phyloP scores from a whole-genome alignment of 64 coral and sea anemone species.

The Orbicella faveolata region DNA sequence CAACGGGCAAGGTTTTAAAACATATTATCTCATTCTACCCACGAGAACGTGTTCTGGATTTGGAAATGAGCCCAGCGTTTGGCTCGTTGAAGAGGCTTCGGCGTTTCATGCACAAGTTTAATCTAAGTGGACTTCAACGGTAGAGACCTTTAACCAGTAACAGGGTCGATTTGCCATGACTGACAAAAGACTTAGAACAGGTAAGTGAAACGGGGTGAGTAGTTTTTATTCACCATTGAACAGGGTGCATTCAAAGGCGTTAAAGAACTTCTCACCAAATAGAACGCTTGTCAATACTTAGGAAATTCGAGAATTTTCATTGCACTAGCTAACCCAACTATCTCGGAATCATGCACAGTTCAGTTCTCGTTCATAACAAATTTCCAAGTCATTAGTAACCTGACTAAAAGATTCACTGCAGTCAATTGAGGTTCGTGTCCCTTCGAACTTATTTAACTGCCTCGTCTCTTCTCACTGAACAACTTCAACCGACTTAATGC shows the following conservation, averaged over 20 bases:
- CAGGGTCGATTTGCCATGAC: background rate
- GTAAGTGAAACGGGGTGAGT: conserved; percentile 17
- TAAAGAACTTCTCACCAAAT: background rate
- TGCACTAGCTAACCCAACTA: conserved; percentile 1
- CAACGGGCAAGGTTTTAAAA: background rate
- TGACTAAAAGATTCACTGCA: background rate
- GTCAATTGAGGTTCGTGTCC: background rate
- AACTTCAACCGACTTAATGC: background rate
- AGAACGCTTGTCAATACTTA: background rate
- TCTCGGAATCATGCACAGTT: background rate
- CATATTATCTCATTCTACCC: background rate
- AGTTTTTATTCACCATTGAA: background rate
- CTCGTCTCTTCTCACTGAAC: background rate
- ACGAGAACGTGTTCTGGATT: background rate
- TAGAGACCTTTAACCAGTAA: background rate
- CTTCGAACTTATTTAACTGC: background rate
- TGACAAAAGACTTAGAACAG: conserved; percentile 6
- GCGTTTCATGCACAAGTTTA: background rate
- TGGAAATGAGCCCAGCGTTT: background rate
- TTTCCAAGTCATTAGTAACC: conserved; percentile 10
- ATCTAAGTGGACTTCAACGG: background rate
- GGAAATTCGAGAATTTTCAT: conserved; percentile 2
- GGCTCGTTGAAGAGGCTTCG: background rate
- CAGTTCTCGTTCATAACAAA: background rate
- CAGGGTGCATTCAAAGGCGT: background rate